Conservation (phyloP, 2,888 invertebrate species). For the Tipula vernalis region DNA sequence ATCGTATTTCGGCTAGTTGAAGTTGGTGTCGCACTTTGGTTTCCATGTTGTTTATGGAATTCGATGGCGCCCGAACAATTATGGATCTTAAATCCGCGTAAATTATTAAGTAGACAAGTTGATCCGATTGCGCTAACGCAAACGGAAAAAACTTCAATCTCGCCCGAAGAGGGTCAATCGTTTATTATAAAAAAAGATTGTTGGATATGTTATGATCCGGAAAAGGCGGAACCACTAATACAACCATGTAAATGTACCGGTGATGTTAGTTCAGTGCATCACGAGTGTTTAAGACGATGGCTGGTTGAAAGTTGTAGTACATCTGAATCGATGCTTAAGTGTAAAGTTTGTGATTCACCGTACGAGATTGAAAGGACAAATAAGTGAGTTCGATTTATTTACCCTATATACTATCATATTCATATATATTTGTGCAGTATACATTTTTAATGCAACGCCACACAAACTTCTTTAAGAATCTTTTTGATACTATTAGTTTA, state of each 20-base stretch:
- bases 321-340: conserved; percentile 53
- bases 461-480: too few relatives aligned
- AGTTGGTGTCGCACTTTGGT: conserved; percentile 89
- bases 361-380: conserved; percentile 68
- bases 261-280: conserved; percentile 85
- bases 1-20: conserved; percentile 82
- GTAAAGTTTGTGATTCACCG: conserved; percentile 75
- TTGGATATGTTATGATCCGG: conserved; percentile 87
- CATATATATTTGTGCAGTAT: too few relatives aligned
- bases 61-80: conserved; percentile 87
- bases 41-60: conserved; percentile 93
- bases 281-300: conserved; percentile 82
- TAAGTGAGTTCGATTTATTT: conserved; percentile 36
- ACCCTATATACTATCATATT: conserved; percentile 11
- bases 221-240: conserved; percentile 70
- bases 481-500: too few relatives aligned
- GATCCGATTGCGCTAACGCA: conserved; percentile 38
- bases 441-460: too few relatives aligned
- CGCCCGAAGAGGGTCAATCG: conserved; percentile 40
- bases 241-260: conserved; percentile 84
- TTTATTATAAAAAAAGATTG: conserved; percentile 59
- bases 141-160: conserved; percentile 25
- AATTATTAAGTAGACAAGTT: conserved; percentile 59
- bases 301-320: conserved; percentile 74
- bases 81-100: conserved; percentile 87